These are phyloP conservation scores for Minunthozetes semirufus DNA, from an alignment of 2,888 invertebrate genomes.

Conservation along the genomic window DNA sequence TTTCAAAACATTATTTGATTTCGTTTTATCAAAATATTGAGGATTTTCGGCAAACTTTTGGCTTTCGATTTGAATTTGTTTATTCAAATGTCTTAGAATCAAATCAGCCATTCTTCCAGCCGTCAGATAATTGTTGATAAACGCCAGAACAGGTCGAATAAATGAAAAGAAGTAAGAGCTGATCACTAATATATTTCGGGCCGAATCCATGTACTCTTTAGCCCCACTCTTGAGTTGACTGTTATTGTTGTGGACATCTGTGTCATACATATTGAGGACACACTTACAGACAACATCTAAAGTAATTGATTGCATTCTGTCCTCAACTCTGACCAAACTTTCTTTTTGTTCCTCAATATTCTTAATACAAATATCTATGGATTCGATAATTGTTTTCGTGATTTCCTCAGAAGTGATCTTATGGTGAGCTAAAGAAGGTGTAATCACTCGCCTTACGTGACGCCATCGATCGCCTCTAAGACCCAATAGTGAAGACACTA, in stretches of 20 bases:
- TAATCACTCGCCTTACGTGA: constrained; percentile 29
- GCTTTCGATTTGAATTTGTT: constrained; percentile 42
- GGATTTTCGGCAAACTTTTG: background rate
- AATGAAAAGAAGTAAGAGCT: constrained; percentile 45
- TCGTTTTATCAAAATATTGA: background rate
- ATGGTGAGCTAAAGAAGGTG: constrained; percentile 33
- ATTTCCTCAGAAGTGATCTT: constrained; percentile 2
- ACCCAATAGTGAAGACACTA: constrained; percentile 27
- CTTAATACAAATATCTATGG: background rate
- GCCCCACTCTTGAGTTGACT: constrained; percentile 36
- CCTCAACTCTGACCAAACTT: constrained; percentile 48
- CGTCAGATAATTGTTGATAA: constrained; percentile 44
- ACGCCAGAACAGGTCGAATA: constrained; percentile 42
- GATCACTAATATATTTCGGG: constrained; percentile 45
- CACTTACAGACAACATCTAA: constrained; percentile 53
- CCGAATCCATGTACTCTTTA: constrained; percentile 45
- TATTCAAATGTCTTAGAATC: constrained; percentile 45
- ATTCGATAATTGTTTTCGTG: background rate
- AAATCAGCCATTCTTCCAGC: constrained; percentile 46
- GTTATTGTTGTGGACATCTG: constrained; percentile 17
- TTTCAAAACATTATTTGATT: constrained; percentile 15
- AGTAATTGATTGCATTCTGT: constrained; percentile 51
- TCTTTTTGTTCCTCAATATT: background rate
- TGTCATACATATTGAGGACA: constrained; percentile 50
- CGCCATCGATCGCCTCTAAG: constrained; percentile 34